These are phyloP conservation scores for Agrilus planipennis DNA, from an alignment of 1,140 invertebrate species.

Conservation along the genomic window DNA sequence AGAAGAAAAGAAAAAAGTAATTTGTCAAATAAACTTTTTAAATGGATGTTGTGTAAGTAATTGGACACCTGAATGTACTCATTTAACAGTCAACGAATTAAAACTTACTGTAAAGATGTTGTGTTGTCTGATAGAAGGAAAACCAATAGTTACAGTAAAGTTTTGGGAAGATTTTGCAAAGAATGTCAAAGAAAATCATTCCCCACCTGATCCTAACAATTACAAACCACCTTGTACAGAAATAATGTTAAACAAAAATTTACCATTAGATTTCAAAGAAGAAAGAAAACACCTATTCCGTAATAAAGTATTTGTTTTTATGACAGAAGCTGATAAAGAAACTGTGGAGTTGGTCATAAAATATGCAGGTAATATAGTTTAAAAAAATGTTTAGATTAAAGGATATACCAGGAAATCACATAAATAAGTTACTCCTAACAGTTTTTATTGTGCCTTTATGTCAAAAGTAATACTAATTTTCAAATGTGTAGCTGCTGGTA, in stretches of 20 bases:
- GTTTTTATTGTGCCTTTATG: no score
- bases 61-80: conserved; percentile 41
- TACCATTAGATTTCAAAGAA: conserved; percentile 10
- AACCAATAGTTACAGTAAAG: conserved; percentile 46
- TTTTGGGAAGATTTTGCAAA: conserved; percentile 46
- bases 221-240: conserved; percentile 17
- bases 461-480: no score
- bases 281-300: conserved; percentile 15
- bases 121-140: conserved; percentile 48
- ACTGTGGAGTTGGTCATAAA: conserved; percentile 17
- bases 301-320: conserved; percentile 20
- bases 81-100: conserved; percentile 53
- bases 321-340: conserved; percentile 8
- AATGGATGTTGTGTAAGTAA: conserved; percentile 35
- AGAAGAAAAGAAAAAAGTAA: conserved; percentile 28
- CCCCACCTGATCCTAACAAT: conserved; percentile 13
- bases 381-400: no score
- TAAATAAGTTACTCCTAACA: no score
- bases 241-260: conserved; percentile 13
- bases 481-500: no score
- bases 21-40: conserved; percentile 32
- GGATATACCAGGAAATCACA: no score
- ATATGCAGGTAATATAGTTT: conserved; percentile 17
- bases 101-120: conserved; percentile 57
- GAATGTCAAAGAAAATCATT: conserved; percentile 26